Evolutionary conservation across 2,113 vertebrate genomes (phyloP).

Genomic region (Osmerus mordax): DNA sequence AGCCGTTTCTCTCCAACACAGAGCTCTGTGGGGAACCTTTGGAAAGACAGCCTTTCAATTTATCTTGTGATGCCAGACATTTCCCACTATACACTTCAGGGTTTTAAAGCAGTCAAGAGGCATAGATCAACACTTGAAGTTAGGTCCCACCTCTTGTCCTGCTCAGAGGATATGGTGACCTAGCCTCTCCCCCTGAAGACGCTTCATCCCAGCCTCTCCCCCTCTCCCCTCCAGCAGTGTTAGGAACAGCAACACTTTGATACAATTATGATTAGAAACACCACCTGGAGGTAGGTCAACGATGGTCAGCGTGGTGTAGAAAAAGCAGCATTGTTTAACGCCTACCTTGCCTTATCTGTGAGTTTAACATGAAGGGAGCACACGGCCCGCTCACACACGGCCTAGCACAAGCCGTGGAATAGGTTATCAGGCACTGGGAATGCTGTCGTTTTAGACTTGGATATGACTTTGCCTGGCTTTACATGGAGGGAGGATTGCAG

Average conservation of each 20-base stretch:
- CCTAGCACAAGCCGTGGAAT: neutral
- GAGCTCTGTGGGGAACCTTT: conserved; percentile 50
- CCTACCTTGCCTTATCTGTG: conserved; percentile 49
- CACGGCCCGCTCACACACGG: conserved; percentile 22
- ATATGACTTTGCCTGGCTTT: too few species aligned
- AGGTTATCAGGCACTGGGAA: conserved; percentile 9
- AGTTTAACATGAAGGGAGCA: conserved; percentile 9
- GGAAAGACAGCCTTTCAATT: conserved; percentile 71
- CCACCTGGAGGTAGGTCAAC: conserved; percentile 57
- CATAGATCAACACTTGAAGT: conserved; percentile 57
- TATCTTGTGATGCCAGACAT: conserved; percentile 64
- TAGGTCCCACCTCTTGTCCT: conserved; percentile 45
- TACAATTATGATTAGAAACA: conserved; percentile 64
- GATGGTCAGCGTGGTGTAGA: conserved; percentile 34
- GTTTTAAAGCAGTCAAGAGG: conserved; percentile 61
- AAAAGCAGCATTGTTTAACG: conserved; percentile 37
- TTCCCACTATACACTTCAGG: conserved; percentile 46
- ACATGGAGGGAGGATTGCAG: too few species aligned
- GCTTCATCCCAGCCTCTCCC: conserved; percentile 33
- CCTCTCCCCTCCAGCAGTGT: conserved; percentile 26
- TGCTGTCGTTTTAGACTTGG: neutral
- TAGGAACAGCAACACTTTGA: conserved; percentile 46
- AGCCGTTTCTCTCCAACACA: conserved; percentile 67
- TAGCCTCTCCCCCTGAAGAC: conserved; percentile 43
- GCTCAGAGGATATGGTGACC: conserved; percentile 65